Conservation (phyloP, 2,888 invertebrate genomes). For the Trachelus troglodyta region DNA sequence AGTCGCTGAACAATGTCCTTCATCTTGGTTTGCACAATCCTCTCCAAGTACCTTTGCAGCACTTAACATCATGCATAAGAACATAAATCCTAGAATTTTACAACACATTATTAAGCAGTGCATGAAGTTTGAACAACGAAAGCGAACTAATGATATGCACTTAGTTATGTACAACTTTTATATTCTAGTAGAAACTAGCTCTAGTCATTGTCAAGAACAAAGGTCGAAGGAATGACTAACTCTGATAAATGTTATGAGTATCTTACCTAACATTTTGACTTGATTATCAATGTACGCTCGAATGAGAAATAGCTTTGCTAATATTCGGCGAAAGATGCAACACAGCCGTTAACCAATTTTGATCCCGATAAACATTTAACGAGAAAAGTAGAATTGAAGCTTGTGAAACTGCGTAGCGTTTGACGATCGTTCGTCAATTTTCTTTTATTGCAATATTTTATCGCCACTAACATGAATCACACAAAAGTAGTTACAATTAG, state of each 20-base stretch:
- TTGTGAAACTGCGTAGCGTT: neutral
- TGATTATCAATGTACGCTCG: neutral
- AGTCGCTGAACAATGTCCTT: neutral
- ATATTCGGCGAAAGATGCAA: neutral
- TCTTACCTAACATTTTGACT: neutral
- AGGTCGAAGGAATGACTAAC: neutral
- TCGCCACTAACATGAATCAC: neutral
- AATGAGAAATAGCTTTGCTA: neutral
- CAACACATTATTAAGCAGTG: neutral
- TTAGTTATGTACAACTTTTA: neutral
- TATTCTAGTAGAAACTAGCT: neutral
- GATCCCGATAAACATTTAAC: neutral
- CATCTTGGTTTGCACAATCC: neutral
- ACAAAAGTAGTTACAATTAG: neutral
- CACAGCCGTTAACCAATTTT: neutral
- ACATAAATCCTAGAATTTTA: constrained; percentile 8
- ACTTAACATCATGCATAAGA: neutral
- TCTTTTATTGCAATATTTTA: neutral
- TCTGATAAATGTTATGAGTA: neutral
- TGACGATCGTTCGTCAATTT: neutral
- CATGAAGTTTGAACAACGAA: neutral
- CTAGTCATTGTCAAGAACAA: neutral
- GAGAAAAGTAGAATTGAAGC: neutral
- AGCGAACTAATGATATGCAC: neutral
- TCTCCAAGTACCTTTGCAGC: neutral